Evolutionary conservation across 2,888 invertebrate species (phyloP).

Genomic region (Cheilosia vulpina): DNA sequence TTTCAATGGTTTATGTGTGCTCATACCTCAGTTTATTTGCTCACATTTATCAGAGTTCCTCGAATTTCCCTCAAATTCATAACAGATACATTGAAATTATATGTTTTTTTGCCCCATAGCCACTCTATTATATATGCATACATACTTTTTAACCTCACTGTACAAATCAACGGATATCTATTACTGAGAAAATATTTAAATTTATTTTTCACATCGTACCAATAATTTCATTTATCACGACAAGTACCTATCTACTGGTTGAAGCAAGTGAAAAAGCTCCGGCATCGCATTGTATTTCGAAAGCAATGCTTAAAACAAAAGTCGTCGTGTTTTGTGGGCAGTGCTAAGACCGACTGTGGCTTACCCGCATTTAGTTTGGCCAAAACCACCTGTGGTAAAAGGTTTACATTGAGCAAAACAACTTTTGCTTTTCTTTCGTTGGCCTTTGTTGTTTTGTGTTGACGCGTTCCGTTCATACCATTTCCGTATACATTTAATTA

Average conservation of each 20-base stretch:
- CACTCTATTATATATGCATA: too few species aligned
- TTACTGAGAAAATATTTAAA: slow-evolving; percentile 20
- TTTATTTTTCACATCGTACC: slow-evolving; percentile 14
- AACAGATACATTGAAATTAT: too few species aligned
- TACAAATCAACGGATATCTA: background rate
- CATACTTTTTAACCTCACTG: background rate
- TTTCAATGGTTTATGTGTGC: too few species aligned
- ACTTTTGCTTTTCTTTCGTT: background rate
- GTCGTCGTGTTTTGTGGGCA: background rate
- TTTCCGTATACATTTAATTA: slow-evolving; percentile 8
- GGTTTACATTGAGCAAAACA: slow-evolving; percentile 20
- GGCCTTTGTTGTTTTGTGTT: background rate
- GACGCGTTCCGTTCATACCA: slow-evolving; percentile 6
- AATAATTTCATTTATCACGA: slow-evolving; percentile 8
- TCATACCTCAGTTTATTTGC: too few species aligned
- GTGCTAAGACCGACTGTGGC: background rate
- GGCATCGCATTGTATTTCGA: slow-evolving; percentile 26
- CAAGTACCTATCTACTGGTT: background rate
- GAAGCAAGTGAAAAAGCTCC: slow-evolving; percentile 42
- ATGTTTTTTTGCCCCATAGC: too few species aligned
- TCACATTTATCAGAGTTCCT: too few species aligned
- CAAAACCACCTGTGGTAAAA: slow-evolving; percentile 44
- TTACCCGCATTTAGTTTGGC: slow-evolving; percentile 46
- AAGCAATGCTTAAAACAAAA: slow-evolving; percentile 28
- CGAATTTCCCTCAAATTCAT: too few species aligned